phyloP scores from a whole-genome alignment of 2,113 vertebrate species.

The Gorsachius goisagi region DNA sequence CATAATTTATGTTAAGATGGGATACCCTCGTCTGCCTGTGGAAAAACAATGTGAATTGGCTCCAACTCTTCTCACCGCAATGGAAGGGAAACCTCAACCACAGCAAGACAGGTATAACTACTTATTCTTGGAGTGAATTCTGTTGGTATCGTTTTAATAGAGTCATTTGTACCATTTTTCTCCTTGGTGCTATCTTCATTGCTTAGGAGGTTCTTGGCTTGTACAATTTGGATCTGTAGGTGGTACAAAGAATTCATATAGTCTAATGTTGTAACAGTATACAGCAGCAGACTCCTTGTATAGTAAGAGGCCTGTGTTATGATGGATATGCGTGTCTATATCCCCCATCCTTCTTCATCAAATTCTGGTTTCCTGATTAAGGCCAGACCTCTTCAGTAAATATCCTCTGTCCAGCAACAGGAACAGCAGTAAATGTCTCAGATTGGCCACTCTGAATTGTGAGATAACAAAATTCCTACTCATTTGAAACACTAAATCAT shows the following conservation, averaged over 20 bases:
- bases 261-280: not conserved
- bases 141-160: not conserved
- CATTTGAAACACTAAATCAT: not conserved
- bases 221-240: not conserved
- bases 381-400: not conserved
- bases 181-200: not conserved
- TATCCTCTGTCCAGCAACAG: not conserved
- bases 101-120: constrained; percentile 92
- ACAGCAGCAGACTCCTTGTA: not conserved
- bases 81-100: constrained; percentile 96
- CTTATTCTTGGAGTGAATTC: not conserved
- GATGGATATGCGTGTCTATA: not conserved
- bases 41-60: constrained; percentile 95
- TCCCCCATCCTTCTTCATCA: not conserved
- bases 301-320: not conserved
- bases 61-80: constrained; percentile 95
- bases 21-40: constrained; percentile 93
- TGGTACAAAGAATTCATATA: not conserved
- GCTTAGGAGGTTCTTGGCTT: not conserved
- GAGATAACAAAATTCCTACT: not conserved
- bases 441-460: not conserved
- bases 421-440: not conserved
- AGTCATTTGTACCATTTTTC: not conserved
- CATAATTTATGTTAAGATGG: constrained; percentile 99
- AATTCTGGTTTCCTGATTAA: not conserved